A percentile compares a stretch with the other conserved stretches of the same genome.
Evolutionary conservation across 1,140 invertebrate species (phyloP).

Genomic region (Chymomyza costata): DNA sequence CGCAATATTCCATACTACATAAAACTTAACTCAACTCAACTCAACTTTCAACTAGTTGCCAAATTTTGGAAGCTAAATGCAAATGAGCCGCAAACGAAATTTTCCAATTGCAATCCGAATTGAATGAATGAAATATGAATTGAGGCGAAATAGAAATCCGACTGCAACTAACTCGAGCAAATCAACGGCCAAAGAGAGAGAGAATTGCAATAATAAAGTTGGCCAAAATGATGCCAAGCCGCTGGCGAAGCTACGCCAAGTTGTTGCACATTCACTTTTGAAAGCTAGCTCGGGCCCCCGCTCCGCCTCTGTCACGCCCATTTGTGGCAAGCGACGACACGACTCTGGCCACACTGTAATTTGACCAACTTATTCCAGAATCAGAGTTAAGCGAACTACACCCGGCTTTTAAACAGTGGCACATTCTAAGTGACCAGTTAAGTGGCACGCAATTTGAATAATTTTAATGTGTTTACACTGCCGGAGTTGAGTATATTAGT

Average conservation of each 20-base stretch:
- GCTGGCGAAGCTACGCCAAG: constrained; percentile 13
- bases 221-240: constrained; percentile 22
- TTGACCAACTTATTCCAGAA: too few relatives aligned
- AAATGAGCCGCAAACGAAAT: constrained; percentile 41
- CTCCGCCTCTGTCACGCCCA: constrained; percentile 40
- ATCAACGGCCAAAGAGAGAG: constrained; percentile 32
- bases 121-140: constrained; percentile 41
- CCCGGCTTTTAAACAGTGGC: constrained; percentile 22
- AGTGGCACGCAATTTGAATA: constrained; percentile 30
- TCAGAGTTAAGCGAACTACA: too few relatives aligned
- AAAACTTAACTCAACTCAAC: too few relatives aligned
- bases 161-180: constrained; percentile 20
- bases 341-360: constrained; percentile 12
- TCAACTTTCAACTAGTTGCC: constrained; percentile 35
- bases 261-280: constrained; percentile 65
- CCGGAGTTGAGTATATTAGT: too few relatives aligned
- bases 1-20: constrained; percentile 5
- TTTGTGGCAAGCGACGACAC: constrained; percentile 37
- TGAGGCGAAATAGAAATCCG: constrained; percentile 2
- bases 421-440: constrained; percentile 34
- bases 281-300: too few relatives aligned
- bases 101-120: too few relatives aligned
- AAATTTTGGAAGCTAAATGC: constrained; percentile 40
- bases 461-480: too few relatives aligned
- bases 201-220: constrained; percentile 50